Base-by-base conservation (phyloP, 2,113 vertebrate genomes). In the Agapornis roseicollis region DNA sequence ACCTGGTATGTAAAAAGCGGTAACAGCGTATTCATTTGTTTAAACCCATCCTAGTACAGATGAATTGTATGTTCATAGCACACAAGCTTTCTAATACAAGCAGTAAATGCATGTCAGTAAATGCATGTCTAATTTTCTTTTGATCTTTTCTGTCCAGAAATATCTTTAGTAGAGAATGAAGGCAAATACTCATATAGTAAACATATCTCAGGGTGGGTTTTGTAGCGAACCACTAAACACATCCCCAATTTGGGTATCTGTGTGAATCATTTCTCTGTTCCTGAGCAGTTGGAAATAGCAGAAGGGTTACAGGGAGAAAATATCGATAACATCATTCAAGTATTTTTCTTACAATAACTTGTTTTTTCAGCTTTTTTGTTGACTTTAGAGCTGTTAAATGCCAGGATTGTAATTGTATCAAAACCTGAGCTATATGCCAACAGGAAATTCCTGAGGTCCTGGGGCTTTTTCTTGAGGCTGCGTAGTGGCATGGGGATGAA, bases 1-100 rank as follows among this genome's bases (percentile, higher is more conserved):
- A 85, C 37, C 47, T 76, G 42, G 47, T 66, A 29, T 80, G 65
- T 89, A 89, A 53, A 92, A 95, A 96, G n/a, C 50, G 53, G 4
- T 6, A 68, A 44, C 0, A 6, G 16, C 0, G 0, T 70, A 19
- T 56, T 80, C 1, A 7, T 83, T 76, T 77, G 14, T 73, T 85
- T 66, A 56, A 90, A 47, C 18, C 70, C 49, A 35, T 52, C 23
- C 61, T 50, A 7, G 27, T 35, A 22, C 0, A 2, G 29, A 12
- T 49, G n/a, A 80, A 20, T 56, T 1, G 1, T 23, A 5, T 76
- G 27, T 80, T 61, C 24, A 18, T 20, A 1, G 9, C 31, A n/a
- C 17, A 14, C 11, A 55, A 61, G 27, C 28, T 63, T 82, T 94
- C 47, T 68, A 39, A 53, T n/a, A 22, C 14, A 71, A 41, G 52